These are phyloP conservation scores for Canis aureus DNA, from an alignment of 2,113 vertebrate species.

Conservation along the genomic window DNA sequence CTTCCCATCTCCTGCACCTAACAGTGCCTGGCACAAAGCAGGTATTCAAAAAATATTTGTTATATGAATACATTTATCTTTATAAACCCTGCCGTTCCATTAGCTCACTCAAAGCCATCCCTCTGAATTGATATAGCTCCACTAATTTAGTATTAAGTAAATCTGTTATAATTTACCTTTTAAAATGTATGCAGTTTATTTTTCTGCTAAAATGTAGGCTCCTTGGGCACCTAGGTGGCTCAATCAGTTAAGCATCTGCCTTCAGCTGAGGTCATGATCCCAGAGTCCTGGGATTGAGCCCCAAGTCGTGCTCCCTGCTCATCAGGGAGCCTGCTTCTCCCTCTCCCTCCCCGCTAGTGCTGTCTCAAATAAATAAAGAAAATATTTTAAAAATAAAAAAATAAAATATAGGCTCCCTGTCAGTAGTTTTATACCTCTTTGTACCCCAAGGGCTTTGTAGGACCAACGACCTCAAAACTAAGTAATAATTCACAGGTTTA, in stretches of 20 bases:
- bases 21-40: neutral
- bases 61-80: slow-evolving; percentile 1
- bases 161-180: neutral
- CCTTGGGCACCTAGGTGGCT: neutral
- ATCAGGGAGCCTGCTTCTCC: neutral
- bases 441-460: neutral
- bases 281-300: neutral
- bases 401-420: neutral
- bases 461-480: neutral
- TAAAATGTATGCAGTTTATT: neutral
- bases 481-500: neutral
- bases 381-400: neutral
- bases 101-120: neutral
- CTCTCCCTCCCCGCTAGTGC: neutral
- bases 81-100: neutral
- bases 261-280: neutral
- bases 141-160: neutral
- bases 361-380: neutral
- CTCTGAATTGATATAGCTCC: neutral
- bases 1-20: neutral
- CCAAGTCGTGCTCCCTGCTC: neutral
- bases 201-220: neutral
- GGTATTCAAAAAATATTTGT: neutral
- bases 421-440: neutral
- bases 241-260: neutral